Evolutionary conservation across 2,113 vertebrate genomes (phyloP).

Genomic region (Holacanthus passer): DNA sequence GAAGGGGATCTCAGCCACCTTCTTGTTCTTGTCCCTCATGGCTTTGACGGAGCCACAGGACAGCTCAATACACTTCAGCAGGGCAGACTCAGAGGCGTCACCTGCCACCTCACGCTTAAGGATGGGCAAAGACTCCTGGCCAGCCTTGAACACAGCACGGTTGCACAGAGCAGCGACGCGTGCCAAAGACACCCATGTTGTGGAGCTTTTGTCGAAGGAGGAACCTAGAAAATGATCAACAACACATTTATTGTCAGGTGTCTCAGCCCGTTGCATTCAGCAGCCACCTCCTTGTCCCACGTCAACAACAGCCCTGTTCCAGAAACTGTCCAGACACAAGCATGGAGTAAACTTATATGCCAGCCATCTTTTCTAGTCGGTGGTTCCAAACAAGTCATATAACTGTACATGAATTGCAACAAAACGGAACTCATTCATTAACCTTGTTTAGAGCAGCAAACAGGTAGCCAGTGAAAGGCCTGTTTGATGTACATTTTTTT

Average conservation of each 20-base stretch:
- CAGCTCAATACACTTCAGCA: constrained; percentile 93
- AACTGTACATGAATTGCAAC: not conserved
- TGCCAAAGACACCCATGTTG: constrained; percentile 90
- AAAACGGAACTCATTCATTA: not conserved
- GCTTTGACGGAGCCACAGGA: constrained; percentile 89
- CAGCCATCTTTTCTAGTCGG: not conserved
- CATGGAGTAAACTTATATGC: not conserved
- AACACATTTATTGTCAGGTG: not conserved
- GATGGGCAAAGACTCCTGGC: constrained; percentile 90
- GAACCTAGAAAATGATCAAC: constrained; percentile 78
- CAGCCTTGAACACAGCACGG: constrained; percentile 91
- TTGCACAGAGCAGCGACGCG: constrained; percentile 91
- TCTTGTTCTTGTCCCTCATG: constrained; percentile 93
- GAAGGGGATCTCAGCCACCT: constrained; percentile 93
- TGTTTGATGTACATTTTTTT: too few relatives aligned
- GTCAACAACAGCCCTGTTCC: too few relatives aligned
- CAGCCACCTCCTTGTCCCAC: not conserved
- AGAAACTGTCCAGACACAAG: not conserved
- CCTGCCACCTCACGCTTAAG: constrained; percentile 91
- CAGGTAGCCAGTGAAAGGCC: not conserved
- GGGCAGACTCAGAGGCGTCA: constrained; percentile 92
- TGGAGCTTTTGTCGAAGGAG: constrained; percentile 92
- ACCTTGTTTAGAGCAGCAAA: not conserved
- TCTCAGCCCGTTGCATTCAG: not conserved
- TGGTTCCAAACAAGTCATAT: not conserved